phyloP scores from a whole-genome alignment of 2,797 vertebrate genomes.

The Cyprinella venusta region DNA sequence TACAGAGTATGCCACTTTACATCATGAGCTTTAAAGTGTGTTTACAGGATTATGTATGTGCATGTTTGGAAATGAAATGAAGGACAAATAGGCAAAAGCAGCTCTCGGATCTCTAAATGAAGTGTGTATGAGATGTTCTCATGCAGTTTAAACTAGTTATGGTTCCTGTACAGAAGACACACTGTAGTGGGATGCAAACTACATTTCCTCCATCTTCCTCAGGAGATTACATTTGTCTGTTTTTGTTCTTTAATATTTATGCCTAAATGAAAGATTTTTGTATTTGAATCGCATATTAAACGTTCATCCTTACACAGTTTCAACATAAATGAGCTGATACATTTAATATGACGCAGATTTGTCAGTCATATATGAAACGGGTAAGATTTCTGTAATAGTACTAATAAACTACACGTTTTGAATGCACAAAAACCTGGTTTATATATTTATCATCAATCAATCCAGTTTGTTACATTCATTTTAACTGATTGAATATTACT shows the following conservation, averaged over 20 bases:
- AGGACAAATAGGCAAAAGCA: neutral
- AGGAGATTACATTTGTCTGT: neutral
- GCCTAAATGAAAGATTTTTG: neutral
- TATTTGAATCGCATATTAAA: neutral
- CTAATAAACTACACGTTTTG: neutral
- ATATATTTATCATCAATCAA: neutral
- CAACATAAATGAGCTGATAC: neutral
- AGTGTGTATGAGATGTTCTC: conserved; percentile 3
- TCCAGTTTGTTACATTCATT: neutral
- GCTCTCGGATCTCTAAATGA: neutral
- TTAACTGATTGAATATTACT: neutral
- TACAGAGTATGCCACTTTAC: neutral
- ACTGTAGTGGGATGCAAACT: neutral
- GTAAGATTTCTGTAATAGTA: neutral
- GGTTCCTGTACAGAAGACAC: neutral
- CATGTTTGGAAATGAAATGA: neutral
- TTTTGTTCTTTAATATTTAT: neutral
- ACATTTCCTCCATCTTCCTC: neutral
- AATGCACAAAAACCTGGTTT: neutral
- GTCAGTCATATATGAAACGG: neutral
- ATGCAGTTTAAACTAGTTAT: neutral
- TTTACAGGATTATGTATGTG: neutral
- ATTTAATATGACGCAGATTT: neutral
- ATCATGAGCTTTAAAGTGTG: neutral
- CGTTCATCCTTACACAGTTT: neutral